Evolutionary conservation across 2,797 vertebrate genomes (phyloP), one percentile per base, ranked within the genome.

Genomic region (Cyclopterus lumpus): DNA sequence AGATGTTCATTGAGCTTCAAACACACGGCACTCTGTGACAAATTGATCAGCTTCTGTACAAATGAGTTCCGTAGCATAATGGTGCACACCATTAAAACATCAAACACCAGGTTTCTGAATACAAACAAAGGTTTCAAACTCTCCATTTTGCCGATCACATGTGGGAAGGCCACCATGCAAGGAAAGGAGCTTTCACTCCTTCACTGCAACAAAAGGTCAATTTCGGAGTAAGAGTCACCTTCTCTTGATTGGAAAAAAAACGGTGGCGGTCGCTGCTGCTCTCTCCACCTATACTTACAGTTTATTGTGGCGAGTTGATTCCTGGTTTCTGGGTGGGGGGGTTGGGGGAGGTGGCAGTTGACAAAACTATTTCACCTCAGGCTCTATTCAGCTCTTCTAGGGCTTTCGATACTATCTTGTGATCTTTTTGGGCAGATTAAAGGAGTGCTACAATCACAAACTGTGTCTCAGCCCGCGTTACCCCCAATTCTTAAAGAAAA

Each of bases 181-280:
- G 26, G 26, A 22, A 4, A 28, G 26, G 26, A 22, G 18, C 72
- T 22, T 60, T 38, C 9, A 20, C 49, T 34, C 46, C 49, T 49
- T 38, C 18, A 38, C 38, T 38, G 71, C 44, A 18, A 44, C 22
- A 30, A 53, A 69, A 51, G 12, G 24, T 51, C 12, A 24, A 9
- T 60, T 64, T 51, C 54, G 16, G 7, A 12, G 22, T 48, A 46
- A 67, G 75, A 44, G 28, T 58, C 18, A 38, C 18, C 61, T 34
- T 64, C 14, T 63, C 40, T 66, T 36, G 22, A 69, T 55, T 65
- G 42, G 18, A 59, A 70, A 79, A 38, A 44, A n/a, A n/a, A n/a
- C n/a, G 57, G 28, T 51, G 7, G 20, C 15, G 24, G 15, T 46
- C 16, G 40, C n/a, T 20, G 2, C 24, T 34, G 30, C 57, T 62